Percentiles rank a stretch among this genome's conserved stretches.
These are phyloP conservation scores for Coenonympha glycerion DNA, from an alignment of 2,888 invertebrate species.

Conservation along the genomic window DNA sequence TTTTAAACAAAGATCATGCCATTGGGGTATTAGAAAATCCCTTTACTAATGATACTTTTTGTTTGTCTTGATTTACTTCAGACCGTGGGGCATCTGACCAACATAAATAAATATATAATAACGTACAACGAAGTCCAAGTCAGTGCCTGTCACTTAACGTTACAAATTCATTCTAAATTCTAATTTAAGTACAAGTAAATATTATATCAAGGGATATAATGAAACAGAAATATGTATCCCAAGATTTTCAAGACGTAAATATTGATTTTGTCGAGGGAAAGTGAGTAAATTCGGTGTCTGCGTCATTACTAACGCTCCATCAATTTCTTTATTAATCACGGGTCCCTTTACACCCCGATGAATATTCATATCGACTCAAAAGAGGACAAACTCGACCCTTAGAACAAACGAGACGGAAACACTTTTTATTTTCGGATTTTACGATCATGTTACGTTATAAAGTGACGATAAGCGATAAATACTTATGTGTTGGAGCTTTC, in stretches of 20 bases:
- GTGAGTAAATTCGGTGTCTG: slow-evolving; percentile 35
- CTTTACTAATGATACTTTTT: slow-evolving; percentile 40
- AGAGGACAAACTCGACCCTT: slow-evolving; percentile 45
- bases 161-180: too few species aligned
- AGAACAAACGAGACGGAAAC: slow-evolving; percentile 39
- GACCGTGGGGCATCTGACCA: slow-evolving; percentile 25
- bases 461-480: slow-evolving; percentile 67
- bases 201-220: neutral
- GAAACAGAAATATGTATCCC: neutral
- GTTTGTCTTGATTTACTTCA: slow-evolving; percentile 59
- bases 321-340: slow-evolving; percentile 55
- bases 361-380: slow-evolving; percentile 46
- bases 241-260: slow-evolving; percentile 6
- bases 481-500: slow-evolving; percentile 49
- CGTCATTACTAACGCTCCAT: slow-evolving; percentile 46
- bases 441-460: slow-evolving; percentile 66
- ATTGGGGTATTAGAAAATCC: slow-evolving; percentile 55
- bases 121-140: neutral
- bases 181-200: too few species aligned
- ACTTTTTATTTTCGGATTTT: slow-evolving; percentile 58
- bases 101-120: neutral
- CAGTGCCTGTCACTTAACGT: neutral
- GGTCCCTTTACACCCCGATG: slow-evolving; percentile 55
- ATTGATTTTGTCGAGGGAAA: slow-evolving; percentile 32
- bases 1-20: slow-evolving; percentile 41